phyloP scores from a whole-genome alignment of 1,140 invertebrate species.

The Colletes latitarsis region DNA sequence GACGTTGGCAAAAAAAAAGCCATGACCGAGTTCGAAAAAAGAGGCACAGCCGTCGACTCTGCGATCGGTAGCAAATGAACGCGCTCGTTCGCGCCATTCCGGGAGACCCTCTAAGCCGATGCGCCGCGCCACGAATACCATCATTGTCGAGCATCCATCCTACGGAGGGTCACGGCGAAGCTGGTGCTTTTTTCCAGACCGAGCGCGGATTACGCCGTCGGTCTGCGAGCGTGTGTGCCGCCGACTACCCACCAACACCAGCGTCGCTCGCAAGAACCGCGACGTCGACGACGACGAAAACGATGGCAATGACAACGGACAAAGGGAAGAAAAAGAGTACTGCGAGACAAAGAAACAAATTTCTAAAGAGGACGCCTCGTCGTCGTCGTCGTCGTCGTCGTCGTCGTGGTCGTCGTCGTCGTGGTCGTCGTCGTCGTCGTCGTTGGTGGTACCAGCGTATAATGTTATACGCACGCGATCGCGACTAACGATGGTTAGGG shows the following conservation, averaged over 20 bases:
- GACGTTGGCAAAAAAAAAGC: not conserved
- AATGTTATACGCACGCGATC: constrained; percentile 64
- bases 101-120: constrained; percentile 36
- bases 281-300: constrained; percentile 33
- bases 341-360: constrained; percentile 69
- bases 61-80: constrained; percentile 43
- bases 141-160: constrained; percentile 42
- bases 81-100: constrained; percentile 19
- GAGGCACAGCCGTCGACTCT: not conserved
- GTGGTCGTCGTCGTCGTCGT: constrained; percentile 34
- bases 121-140: constrained; percentile 20
- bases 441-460: constrained; percentile 47
- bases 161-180: constrained; percentile 37
- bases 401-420: constrained; percentile 6
- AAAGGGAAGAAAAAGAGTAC: constrained; percentile 41
- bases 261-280: not conserved
- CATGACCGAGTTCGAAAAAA: constrained; percentile 33
- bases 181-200: constrained; percentile 9
- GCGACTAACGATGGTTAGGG: constrained; percentile 61
- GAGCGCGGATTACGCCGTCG: constrained; percentile 31
- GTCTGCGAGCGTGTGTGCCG: not conserved
- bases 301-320: constrained; percentile 49
- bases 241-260: not conserved
- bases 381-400: constrained; percentile 15
- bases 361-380: constrained; percentile 73